phyloP scores from a whole-genome alignment of 2,113 vertebrate genomes.

The Chauna torquata region DNA sequence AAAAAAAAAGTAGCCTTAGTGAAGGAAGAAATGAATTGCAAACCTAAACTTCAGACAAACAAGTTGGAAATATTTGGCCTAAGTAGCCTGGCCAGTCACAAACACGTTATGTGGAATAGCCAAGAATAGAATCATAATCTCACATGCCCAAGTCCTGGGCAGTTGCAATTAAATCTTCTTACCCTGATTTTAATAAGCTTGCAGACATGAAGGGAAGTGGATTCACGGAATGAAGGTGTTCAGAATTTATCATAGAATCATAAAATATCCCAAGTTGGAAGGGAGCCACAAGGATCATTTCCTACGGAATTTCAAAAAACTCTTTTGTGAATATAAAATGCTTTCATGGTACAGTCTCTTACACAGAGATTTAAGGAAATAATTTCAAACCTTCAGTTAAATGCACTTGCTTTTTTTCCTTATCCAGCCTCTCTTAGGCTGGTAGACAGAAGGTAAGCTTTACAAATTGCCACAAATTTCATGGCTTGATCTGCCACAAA shows the following conservation, averaged over 20 bases:
- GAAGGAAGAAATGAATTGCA: not conserved
- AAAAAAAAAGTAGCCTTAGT: not conserved
- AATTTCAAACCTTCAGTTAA: not conserved
- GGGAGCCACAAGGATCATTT: not conserved
- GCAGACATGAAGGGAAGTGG: not conserved
- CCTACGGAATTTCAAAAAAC: not conserved
- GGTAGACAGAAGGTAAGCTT: not conserved
- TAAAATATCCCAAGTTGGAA: not conserved
- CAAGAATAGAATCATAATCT: conserved; percentile 62
- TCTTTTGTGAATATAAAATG: not conserved
- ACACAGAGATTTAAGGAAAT: not conserved
- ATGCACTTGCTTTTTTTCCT: not conserved
- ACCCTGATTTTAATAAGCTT: conserved; percentile 31
- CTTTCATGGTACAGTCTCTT: not conserved
- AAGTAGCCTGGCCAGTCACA: conserved; percentile 6
- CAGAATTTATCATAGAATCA: not conserved
- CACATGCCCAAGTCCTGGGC: not conserved
- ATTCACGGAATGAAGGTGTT: not conserved
- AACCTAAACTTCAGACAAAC: not conserved
- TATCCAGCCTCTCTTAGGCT: not conserved
- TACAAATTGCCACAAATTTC: not conserved
- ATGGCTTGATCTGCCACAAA: not conserved
- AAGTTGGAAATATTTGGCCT: not conserved
- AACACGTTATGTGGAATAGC: not conserved
- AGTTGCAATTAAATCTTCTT: conserved; percentile 59